Evolutionary conservation across 2,797 vertebrate genomes (phyloP).

Genomic region (Notamacropus eugenii): DNA sequence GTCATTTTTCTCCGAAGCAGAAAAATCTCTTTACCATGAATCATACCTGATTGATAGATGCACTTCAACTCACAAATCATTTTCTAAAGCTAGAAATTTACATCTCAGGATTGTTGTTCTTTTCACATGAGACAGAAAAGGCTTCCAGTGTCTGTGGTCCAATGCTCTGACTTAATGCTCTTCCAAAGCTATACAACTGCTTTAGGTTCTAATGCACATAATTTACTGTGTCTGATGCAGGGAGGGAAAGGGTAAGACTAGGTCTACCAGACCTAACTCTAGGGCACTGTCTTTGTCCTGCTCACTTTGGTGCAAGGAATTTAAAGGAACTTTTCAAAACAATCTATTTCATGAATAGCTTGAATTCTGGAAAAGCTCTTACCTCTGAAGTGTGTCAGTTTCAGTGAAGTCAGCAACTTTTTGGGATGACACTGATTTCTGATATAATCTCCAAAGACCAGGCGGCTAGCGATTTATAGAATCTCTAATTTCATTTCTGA

Average conservation of each 20-base stretch:
- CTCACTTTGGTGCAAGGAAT: neutral
- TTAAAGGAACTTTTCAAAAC: neutral
- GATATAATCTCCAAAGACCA: slow-evolving; percentile 47
- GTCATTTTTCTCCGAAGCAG: neutral
- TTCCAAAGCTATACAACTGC: neutral
- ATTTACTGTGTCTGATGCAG: neutral
- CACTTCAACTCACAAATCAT: neutral
- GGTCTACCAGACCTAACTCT: neutral
- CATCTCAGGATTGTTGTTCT: neutral
- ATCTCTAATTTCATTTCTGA: slow-evolving; percentile 56
- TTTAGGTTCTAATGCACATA: neutral
- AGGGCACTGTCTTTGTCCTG: neutral
- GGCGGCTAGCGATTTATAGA: slow-evolving; percentile 46
- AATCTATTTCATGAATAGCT: slow-evolving; percentile 6
- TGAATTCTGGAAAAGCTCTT: slow-evolving; percentile 15
- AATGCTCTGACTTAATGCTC: neutral
- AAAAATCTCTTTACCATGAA: neutral
- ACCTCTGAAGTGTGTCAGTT: slow-evolving; percentile 38
- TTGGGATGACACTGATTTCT: slow-evolving; percentile 55
- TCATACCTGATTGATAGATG: neutral
- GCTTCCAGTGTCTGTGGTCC: neutral
- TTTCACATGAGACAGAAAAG: neutral
- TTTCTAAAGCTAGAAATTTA: neutral
- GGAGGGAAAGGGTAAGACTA: neutral
- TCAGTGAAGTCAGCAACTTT: slow-evolving; percentile 46